Evolutionary conservation across 2,797 vertebrate species (phyloP), one percentile per base, ranked within the genome.

Genomic region (Neosilurus hyrtlii): DNA sequence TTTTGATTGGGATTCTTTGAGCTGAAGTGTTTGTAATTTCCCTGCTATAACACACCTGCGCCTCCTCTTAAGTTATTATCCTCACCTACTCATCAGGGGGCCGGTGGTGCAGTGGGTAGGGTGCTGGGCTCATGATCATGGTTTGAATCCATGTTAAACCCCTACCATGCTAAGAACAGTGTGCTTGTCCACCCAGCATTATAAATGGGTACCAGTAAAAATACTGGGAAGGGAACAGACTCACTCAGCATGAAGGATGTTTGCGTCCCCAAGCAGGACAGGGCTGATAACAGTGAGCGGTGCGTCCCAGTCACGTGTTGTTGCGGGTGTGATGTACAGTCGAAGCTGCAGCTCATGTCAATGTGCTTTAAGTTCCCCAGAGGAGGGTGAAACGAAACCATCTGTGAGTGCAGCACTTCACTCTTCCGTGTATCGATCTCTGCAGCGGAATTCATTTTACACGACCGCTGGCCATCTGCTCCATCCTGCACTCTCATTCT

Each of bases 331-430:
- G 81, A 77, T 77, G 54, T 73, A 24, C 70, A 84, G 74, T 79
- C 66, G 62, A 79, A 86, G 59, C 77, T 24, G 8, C 10, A 54
- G 56, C 68, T 86, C 76, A 80, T 85, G 79, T 81, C 63, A 54
- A 54, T 16, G 22, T 71, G 22, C 26, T 66, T 86, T 83, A 85
- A 86, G 85, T 86, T 85, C 76, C 20, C 49, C 65, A 73, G 70
- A 76, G 67, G 79, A 70, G 79, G 79, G 74, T 78, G 73, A 80
- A 66, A 77, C 70, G 49, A 63, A 79, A 75, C 83, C 81, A 81
- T 87, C 76, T 83, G 87, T 85, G 82, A 84, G 86, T 73, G 65
- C 52, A 86, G 87, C 84, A 81, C 87, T 88, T 87, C 83, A 81
- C 85, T 86, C 68, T 76, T 84, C 78, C 68, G 82, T 70, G 73